These are phyloP conservation scores for Coleophora flavipennella DNA, from an alignment of 2,888 invertebrate genomes.

Conservation along the genomic window DNA sequence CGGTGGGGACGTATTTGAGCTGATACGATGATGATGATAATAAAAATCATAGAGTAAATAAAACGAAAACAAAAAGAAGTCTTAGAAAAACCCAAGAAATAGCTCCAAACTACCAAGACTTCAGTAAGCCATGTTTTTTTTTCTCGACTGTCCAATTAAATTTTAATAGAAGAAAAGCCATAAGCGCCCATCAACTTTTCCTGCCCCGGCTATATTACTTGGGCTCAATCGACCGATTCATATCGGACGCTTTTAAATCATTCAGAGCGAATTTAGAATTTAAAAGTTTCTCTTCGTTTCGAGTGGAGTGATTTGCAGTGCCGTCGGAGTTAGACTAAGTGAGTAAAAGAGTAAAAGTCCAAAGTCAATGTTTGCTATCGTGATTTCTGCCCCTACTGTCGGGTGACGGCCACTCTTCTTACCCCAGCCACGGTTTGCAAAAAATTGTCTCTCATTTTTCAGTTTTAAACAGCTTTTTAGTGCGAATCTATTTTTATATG, in stretches of 20 bases:
- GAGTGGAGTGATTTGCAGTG: constrained; percentile 60
- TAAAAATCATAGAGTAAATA: too few species aligned
- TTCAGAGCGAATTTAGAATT: constrained; percentile 44
- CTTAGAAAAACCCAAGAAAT: too few species aligned
- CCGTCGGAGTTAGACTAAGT: constrained; percentile 58
- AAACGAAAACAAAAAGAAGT: too few species aligned
- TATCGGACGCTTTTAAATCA: constrained; percentile 39
- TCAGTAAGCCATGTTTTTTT: too few species aligned
- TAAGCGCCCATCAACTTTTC: not conserved
- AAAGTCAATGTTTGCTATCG: constrained; percentile 70
- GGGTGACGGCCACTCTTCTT: constrained; percentile 31
- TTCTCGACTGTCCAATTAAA: not conserved
- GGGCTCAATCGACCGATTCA: constrained; percentile 21
- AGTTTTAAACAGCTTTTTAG: not conserved
- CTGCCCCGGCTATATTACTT: not conserved
- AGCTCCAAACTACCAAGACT: too few species aligned
- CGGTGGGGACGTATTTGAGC: too few species aligned
- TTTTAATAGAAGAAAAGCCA: not conserved
- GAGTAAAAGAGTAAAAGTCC: constrained; percentile 67
- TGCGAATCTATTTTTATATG: too few species aligned
- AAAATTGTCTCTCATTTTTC: constrained; percentile 36
- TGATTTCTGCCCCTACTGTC: constrained; percentile 57
- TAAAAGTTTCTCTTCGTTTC: constrained; percentile 46
- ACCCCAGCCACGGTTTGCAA: constrained; percentile 18
- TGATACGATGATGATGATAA: too few species aligned